Conservation (phyloP, 2,113 vertebrate species). For the Labeo catla region DNA sequence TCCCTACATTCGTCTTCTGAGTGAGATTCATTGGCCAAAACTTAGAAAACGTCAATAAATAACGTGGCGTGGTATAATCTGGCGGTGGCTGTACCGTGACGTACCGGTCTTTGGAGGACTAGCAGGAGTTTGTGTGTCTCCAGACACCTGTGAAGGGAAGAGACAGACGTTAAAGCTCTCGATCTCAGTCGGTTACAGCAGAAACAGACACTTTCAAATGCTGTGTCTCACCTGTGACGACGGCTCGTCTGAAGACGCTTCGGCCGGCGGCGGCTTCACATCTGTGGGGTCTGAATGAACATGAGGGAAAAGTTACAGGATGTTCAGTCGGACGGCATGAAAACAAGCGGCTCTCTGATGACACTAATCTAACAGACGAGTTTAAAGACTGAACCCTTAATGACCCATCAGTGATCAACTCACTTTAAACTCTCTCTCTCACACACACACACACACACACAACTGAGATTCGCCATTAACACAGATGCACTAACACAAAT, state of each 20-base stretch:
- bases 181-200: background rate
- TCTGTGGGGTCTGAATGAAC: slow-evolving; percentile 28
- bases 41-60: background rate
- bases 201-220: background rate
- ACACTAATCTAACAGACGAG: background rate
- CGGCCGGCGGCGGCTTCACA: slow-evolving; percentile 7
- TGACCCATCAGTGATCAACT: background rate
- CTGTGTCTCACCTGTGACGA: slow-evolving; percentile 9
- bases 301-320: background rate
- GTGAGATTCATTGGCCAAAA: background rate
- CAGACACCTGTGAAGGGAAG: slow-evolving; percentile 5
- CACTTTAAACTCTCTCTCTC: background rate
- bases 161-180: background rate
- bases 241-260: background rate
- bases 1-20: background rate
- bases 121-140: background rate
- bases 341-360: background rate
- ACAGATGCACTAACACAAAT: background rate
- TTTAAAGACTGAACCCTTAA: background rate
- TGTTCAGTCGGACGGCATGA: background rate
- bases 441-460: no score
- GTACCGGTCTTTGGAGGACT: background rate
- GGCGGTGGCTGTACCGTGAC: background rate
- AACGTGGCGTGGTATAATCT: background rate
- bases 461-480: background rate